Base-by-base conservation (phyloP, 2,113 vertebrate genomes). In the Phalacrocorax brasilianus region DNA sequence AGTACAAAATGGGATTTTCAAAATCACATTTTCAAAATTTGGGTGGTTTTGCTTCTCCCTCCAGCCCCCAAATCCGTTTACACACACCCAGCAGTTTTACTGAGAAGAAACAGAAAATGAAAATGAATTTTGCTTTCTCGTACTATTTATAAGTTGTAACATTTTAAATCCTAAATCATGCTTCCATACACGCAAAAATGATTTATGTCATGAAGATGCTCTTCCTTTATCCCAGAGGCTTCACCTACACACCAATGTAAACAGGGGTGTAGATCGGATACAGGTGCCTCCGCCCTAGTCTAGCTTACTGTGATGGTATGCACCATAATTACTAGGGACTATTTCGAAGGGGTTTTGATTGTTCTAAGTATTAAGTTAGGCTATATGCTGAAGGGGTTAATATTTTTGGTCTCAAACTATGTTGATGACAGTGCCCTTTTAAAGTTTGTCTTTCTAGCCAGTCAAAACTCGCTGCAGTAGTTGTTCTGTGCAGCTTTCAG, bases 181-280 rank as follows among this genome's bases (percentile, higher is more conserved):
- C 2, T 12, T 85, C 53, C 49, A 70, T 8, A 42, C 12, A 49
- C 47, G 52, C 11, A 63, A 32, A 44, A 59, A 30, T 12, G 3
- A 89, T 44, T 78, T 81, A 30, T 0, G 4, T 52, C 79, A 88
- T 32, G 8, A 7, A 42, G 65, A 58, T 56, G 53, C 30, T 44
- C 66, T 67, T 93, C 40, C 68, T 75, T 68, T 61, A 76, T 19
- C 18, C 21, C 33, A 68, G 56, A 82, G 49, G 68, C 81, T 80
- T 55, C 45, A 65, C 55, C 62, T 14, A 44, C 6, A 12, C 49
- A n/a, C 10, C 38, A 23, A 2, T 2, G 58, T 96, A 95, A 96
- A 97, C 92, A 96, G 80, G 95, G 95, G 85, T 74, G 91, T 81
- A 89, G 82, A 91, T 85, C 10, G 35, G 81, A 65, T 33, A 7